Percentiles rank a stretch among this genome's conserved stretches.
Conservation (phyloP, 2,113 vertebrate genomes). For the Myiozetetes cayanensis region DNA sequence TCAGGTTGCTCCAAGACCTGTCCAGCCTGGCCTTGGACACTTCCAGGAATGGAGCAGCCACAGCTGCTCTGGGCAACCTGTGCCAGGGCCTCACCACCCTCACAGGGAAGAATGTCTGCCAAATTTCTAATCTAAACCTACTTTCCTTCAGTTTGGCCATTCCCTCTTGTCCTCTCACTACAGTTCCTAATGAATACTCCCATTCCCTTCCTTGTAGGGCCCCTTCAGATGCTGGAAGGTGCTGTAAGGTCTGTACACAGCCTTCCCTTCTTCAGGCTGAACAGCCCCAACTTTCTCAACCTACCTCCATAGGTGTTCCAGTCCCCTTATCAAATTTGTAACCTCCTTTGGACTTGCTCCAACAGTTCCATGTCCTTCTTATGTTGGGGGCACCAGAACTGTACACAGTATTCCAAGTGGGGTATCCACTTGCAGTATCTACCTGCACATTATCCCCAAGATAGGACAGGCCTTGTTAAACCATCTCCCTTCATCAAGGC, state of each 20-base stretch:
- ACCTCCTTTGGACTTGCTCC: not conserved
- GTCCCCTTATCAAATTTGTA: not conserved
- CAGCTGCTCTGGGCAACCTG: not conserved
- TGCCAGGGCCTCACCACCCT: not conserved
- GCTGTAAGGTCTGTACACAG: not conserved
- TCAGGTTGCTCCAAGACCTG: fast-evolving
- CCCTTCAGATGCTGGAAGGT: not conserved
- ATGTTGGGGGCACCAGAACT: not conserved
- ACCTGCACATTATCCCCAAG: not conserved
- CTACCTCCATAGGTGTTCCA: not conserved
- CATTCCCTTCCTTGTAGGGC: not conserved
- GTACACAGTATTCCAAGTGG: not conserved
- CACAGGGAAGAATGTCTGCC: fast-evolving
- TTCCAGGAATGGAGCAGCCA: not conserved
- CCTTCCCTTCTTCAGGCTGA: not conserved
- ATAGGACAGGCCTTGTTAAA: not conserved
- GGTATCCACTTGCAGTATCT: not conserved
- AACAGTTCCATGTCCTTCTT: not conserved
- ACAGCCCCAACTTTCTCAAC: not conserved
- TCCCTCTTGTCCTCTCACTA: not conserved
- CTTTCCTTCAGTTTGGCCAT: not conserved
- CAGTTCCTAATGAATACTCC: not conserved
- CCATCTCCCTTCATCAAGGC: not conserved
- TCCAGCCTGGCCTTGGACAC: fast-evolving
- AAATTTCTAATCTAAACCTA: not conserved